Percentiles rank a stretch among this genome's conserved stretches.
These are phyloP conservation scores for Tachystola acroxantha DNA, from an alignment of 2,888 invertebrate species.

Conservation along the genomic window DNA sequence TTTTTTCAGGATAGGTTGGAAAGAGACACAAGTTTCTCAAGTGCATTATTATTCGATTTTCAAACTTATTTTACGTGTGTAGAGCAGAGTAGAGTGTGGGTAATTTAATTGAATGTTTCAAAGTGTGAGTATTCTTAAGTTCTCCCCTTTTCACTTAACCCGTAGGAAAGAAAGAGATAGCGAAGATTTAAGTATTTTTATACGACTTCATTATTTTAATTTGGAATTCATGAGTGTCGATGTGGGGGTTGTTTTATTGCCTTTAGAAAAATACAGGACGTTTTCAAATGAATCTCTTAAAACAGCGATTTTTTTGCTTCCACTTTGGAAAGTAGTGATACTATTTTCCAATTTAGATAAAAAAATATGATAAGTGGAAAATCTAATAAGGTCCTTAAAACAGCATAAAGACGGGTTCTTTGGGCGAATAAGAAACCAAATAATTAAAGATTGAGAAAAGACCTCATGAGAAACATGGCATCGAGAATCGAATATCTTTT, in stretches of 20 bases:
- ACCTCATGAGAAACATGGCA: no score
- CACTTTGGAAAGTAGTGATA: no score
- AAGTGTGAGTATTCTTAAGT: slow-evolving; percentile 2
- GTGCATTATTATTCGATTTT: slow-evolving; percentile 3
- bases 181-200: slow-evolving; percentile 1
- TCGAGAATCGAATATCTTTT: no score
- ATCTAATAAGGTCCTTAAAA: no score
- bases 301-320: no score
- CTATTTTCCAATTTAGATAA: no score
- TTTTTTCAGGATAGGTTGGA: slow-evolving; percentile 24
- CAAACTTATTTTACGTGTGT: neutral
- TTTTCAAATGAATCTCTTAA: neutral
- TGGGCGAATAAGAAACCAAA: no score
- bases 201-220: slow-evolving; percentile 1
- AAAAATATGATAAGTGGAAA: no score
- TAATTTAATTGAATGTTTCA: slow-evolving; percentile 14
- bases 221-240: slow-evolving; percentile 1
- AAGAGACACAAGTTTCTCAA: slow-evolving; percentile 11
- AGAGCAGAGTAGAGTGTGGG: slow-evolving; percentile 11
- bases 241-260: slow-evolving; percentile 31
- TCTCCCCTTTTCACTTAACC: neutral
- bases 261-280: slow-evolving; percentile 2
- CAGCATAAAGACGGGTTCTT: no score
- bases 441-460: no score
- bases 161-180: slow-evolving; percentile 1